Conservation (phyloP, 2,113 vertebrate genomes). For the Ophiodon elongatus region DNA sequence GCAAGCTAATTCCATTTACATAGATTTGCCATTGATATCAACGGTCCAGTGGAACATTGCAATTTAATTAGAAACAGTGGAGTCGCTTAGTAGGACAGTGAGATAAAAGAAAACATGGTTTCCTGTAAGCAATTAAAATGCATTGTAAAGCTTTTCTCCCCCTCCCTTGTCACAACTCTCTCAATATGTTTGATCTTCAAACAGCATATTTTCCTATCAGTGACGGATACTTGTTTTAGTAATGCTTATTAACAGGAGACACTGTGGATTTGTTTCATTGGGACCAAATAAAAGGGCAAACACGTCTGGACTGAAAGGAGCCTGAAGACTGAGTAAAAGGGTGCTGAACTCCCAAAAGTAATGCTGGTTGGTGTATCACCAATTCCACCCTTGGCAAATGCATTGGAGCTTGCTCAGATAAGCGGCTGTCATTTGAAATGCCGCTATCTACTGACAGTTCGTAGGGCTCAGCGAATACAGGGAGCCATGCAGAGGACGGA, state of each 20-base stretch:
- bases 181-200: conserved; percentile 25
- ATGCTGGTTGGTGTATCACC: conserved; percentile 64
- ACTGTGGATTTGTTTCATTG: neutral
- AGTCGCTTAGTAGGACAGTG: conserved; percentile 2
- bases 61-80: conserved; percentile 53
- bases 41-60: conserved; percentile 53
- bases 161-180: neutral
- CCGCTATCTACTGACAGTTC: conserved; percentile 79
- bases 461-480: conserved; percentile 77
- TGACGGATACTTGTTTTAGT: neutral
- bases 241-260: neutral
- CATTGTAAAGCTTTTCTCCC: neutral
- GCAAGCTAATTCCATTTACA: conserved; percentile 56
- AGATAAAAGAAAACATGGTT: conserved; percentile 39
- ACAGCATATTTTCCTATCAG: neutral
- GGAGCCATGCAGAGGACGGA: conserved; percentile 60
- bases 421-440: conserved; percentile 81
- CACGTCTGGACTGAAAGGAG: conserved; percentile 11
- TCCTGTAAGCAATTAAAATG: conserved; percentile 26
- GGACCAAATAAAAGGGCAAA: conserved; percentile 21
- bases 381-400: conserved; percentile 62
- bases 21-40: conserved; percentile 58
- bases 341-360: conserved; percentile 47
- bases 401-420: conserved; percentile 77
- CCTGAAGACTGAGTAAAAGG: conserved; percentile 33